A percentile compares a stretch with the other conserved stretches of the same genome.
Conservation (phyloP, 2,113 vertebrate species). For the Pterocles gutturalis region DNA sequence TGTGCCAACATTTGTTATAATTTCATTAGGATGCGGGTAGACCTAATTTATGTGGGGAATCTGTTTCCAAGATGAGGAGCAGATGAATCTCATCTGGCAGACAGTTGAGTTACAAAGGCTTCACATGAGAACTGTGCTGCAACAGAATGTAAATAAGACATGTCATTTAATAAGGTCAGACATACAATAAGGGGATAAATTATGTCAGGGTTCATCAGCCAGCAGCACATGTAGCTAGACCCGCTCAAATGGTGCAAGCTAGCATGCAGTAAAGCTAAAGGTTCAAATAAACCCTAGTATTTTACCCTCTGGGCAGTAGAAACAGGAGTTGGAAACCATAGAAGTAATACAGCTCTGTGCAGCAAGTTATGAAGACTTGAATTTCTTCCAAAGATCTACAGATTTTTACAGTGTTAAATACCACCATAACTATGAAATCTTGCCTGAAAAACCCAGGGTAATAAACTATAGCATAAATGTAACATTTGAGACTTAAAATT, state of each 20-base stretch:
- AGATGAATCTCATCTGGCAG: constrained; percentile 3
- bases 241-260: background rate
- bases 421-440: background rate
- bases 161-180: background rate
- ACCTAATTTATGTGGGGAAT: constrained; percentile 7
- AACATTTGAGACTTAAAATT: background rate
- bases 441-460: background rate
- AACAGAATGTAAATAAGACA: constrained; percentile 20
- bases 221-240: background rate
- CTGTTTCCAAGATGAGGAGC: constrained; percentile 36
- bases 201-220: background rate
- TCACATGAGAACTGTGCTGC: constrained; percentile 9
- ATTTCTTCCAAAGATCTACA: background rate
- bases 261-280: background rate
- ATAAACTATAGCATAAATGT: background rate
- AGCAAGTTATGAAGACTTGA: background rate
- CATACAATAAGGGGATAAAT: background rate
- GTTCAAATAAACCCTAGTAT: background rate
- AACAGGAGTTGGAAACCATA: background rate
- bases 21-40: constrained; percentile 12
- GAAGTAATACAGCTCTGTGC: background rate
- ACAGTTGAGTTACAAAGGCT: background rate
- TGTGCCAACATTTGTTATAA: background rate
- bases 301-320: background rate
- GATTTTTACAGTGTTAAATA: background rate